Evolutionary conservation across 1,140 invertebrate species (phyloP).

Genomic region (Drosophila melanogaster): DNA sequence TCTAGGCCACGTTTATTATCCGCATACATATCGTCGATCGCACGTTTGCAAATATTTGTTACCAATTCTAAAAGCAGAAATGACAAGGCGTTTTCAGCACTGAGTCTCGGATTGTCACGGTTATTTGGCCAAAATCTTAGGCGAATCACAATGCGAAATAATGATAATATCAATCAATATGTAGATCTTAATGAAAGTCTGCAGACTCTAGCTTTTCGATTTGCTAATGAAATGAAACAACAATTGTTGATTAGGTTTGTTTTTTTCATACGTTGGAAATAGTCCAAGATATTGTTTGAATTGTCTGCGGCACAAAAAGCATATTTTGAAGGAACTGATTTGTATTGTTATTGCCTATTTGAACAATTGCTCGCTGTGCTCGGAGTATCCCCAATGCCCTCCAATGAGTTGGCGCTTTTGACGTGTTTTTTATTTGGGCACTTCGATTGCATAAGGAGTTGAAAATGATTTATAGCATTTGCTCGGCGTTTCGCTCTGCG

Average conservation of each 20-base stretch:
- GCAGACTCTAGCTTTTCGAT: constrained; percentile 58
- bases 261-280: constrained; percentile 10
- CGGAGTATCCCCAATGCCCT: constrained; percentile 42
- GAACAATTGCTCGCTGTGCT: constrained; percentile 60
- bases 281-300: constrained; percentile 61
- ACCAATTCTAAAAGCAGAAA: constrained; percentile 62
- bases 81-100: constrained; percentile 44
- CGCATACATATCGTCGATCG: constrained; percentile 66
- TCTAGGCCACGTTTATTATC: constrained; percentile 78
- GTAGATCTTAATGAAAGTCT: constrained; percentile 68
- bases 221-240: constrained; percentile 73
- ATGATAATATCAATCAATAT: constrained; percentile 60
- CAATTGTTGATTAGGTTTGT: constrained; percentile 62
- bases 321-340: constrained; percentile 70
- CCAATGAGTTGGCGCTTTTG: constrained; percentile 52
- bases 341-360: constrained; percentile 68
- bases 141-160: constrained; percentile 40
- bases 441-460: constrained; percentile 69
- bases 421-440: constrained; percentile 15
- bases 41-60: constrained; percentile 76
- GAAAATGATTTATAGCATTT: constrained; percentile 75
- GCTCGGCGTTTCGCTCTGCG: constrained; percentile 40
- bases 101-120: constrained; percentile 36
- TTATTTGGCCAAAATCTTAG: constrained; percentile 31
- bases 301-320: constrained; percentile 38